Conservation (phyloP, 2,113 vertebrate species). For the Damaliscus lunatus region DNA sequence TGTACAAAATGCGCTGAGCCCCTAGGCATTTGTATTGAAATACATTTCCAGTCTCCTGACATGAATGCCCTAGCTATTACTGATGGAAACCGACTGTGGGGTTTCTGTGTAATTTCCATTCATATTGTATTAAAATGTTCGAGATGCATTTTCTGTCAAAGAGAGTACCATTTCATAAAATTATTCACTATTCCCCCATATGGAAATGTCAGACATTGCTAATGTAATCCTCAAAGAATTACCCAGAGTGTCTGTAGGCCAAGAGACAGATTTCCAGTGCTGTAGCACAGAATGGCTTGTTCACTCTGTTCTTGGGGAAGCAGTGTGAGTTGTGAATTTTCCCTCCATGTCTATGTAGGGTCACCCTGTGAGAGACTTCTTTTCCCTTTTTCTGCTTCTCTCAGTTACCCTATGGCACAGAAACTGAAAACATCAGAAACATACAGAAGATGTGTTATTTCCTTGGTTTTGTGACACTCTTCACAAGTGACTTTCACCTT, state of each 20-base stretch:
- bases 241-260: background rate
- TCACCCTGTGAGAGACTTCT: background rate
- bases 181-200: fast-evolving
- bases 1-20: background rate
- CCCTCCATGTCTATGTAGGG: fast-evolving
- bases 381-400: background rate
- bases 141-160: slow-evolving; percentile 27
- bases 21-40: slow-evolving; percentile 27
- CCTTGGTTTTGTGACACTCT: background rate
- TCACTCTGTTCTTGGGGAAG: background rate
- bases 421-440: background rate
- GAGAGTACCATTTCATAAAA: background rate
- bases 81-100: background rate
- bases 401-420: background rate
- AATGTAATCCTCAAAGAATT: background rate
- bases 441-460: background rate
- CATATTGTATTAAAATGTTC: background rate
- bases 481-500: background rate
- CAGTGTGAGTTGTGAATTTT: background rate
- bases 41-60: background rate
- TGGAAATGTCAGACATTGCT: slow-evolving; percentile 4
- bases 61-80: background rate
- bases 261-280: background rate
- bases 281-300: background rate
- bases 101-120: slow-evolving; percentile 28